phyloP scores from a whole-genome alignment of 2,888 invertebrate species.

The Amblyjoppa proteus region DNA sequence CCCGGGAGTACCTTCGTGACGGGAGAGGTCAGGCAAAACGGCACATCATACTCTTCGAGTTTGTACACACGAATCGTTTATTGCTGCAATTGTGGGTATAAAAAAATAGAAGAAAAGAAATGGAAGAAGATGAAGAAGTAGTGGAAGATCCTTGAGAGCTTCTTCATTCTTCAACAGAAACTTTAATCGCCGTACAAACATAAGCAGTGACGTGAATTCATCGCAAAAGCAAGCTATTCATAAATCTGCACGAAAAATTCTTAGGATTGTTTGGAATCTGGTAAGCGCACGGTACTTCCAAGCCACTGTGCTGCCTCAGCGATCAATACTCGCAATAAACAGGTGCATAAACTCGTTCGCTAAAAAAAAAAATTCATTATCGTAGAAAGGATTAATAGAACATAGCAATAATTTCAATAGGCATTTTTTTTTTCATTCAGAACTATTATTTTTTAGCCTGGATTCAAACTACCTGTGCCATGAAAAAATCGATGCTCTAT shows the following conservation, averaged over 20 bases:
- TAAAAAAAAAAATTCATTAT: not conserved
- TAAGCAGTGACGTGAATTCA: constrained; percentile 3
- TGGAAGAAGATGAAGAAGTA: not conserved
- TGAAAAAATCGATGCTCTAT: not conserved
- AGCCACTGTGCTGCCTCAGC: not conserved
- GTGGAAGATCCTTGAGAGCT: not conserved
- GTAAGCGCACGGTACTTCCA: not conserved
- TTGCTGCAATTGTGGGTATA: not conserved
- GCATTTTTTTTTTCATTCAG: not conserved
- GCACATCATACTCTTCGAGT: not conserved
- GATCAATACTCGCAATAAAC: constrained; percentile 23
- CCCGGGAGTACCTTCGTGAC: constrained; percentile 13
- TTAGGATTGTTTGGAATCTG: constrained; percentile 15
- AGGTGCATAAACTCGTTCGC: not conserved
- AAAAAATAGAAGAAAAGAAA: not conserved
- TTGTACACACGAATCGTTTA: not conserved
- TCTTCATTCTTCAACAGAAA: not conserved
- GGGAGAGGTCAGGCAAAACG: constrained; percentile 2
- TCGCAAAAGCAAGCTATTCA: not conserved
- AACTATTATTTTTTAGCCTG: not conserved
- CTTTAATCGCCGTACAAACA: constrained; percentile 5
- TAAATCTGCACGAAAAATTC: constrained; percentile 1
- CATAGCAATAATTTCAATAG: not conserved
- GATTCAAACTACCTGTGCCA: not conserved
- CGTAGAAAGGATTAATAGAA: not conserved